Percentiles rank a stretch among this genome's conserved stretches.
These are phyloP conservation scores for Branchellion lobata DNA, from an alignment of 2,888 invertebrate species.

Conservation along the genomic window DNA sequence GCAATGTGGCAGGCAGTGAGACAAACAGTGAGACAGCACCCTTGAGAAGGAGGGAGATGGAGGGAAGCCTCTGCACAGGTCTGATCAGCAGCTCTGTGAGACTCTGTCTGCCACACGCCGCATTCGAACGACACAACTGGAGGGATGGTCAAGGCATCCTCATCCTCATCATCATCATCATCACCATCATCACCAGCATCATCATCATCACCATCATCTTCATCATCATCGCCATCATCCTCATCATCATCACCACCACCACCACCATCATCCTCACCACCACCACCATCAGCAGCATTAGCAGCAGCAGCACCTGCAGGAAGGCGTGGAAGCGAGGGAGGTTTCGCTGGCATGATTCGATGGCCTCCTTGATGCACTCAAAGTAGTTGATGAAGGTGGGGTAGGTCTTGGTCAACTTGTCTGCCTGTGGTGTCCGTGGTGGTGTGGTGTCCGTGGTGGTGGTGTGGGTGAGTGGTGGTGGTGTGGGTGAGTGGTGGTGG, in stretches of 20 bases:
- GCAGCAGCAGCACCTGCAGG: slow-evolving; percentile 73
- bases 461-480: too few relatives aligned
- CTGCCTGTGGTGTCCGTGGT: slow-evolving; percentile 65
- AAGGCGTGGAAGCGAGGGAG: slow-evolving; percentile 97
- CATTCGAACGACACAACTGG: slow-evolving; percentile 76
- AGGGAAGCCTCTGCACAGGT: slow-evolving; percentile 94
- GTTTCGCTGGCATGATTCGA: slow-evolving; percentile 83
- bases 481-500: too few relatives aligned
- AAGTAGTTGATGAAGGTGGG: slow-evolving; percentile 98
- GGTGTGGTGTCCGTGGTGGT: too few relatives aligned
- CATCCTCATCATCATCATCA: neutral
- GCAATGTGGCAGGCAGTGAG: too few relatives aligned
- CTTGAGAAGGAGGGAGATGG: slow-evolving; percentile 87
- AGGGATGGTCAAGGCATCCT: neutral
- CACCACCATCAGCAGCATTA: too few relatives aligned
- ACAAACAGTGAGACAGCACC: too few relatives aligned
- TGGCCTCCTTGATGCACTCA: slow-evolving; percentile 91
- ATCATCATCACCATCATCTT: too few relatives aligned
- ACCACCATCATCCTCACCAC: too few relatives aligned
- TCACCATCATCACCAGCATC: too few relatives aligned
- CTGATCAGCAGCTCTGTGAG: slow-evolving; percentile 92
- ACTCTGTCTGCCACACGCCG: slow-evolving; percentile 92
- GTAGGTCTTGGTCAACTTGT: slow-evolving; percentile 87
- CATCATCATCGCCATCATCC: too few relatives aligned
- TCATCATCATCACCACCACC: too few relatives aligned